These are phyloP conservation scores for Pachyramphus minor DNA, from an alignment of 2,113 vertebrate species.

Conservation along the genomic window DNA sequence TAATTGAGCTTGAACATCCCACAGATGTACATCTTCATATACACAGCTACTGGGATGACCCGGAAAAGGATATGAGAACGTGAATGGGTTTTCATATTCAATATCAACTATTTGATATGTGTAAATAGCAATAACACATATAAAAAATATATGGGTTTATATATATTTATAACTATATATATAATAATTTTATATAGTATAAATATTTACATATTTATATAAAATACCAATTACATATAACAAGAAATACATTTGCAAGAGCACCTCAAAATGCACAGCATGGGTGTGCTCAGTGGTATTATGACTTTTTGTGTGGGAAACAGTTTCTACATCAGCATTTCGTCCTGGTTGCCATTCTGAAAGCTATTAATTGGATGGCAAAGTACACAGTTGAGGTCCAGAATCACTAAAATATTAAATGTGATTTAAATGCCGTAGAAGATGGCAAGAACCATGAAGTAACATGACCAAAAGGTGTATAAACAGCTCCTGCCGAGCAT, in stretches of 20 bases:
- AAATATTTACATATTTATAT: too few species aligned
- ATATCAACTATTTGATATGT: background rate
- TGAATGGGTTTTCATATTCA: background rate
- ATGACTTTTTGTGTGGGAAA: background rate
- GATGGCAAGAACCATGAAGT: background rate
- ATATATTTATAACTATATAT: too few species aligned
- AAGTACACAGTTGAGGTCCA: background rate
- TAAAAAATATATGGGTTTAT: too few species aligned
- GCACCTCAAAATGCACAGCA: background rate
- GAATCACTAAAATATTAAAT: background rate
- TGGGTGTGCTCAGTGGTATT: background rate
- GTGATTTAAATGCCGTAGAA: background rate
- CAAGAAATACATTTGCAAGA: background rate
- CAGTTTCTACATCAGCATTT: background rate
- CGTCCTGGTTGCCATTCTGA: background rate
- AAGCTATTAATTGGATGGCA: background rate
- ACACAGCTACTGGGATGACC: background rate
- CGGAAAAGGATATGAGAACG: background rate
- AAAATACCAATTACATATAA: too few species aligned
- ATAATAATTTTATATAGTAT: too few species aligned
- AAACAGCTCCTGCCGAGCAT: background rate
- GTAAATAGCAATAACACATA: background rate
- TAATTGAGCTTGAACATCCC: background rate
- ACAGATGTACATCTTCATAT: background rate
- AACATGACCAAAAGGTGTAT: background rate